Evolutionary conservation across 2,113 vertebrate species (phyloP), one percentile per base, ranked within the genome.

Genomic region (Cyprinus carpio): DNA sequence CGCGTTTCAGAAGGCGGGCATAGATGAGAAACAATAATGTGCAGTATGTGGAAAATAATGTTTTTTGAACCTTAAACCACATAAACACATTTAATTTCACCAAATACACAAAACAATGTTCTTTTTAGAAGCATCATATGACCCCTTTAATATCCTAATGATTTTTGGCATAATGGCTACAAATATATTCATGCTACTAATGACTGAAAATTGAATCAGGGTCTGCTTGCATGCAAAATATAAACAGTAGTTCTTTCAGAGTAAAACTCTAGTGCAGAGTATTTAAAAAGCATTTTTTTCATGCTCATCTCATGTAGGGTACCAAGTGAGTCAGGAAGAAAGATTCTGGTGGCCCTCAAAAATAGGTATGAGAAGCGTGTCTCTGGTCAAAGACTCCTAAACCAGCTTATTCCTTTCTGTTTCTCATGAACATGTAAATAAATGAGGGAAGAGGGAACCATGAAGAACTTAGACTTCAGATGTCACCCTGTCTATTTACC

Each of bases 401-500:
- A 13, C 34, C 37, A 27, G 58, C n/a, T 64, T 43, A 18, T 29
- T 65, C 16, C 34, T 65, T 18, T 65, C 5, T 13, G 27, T 34
- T 51, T 34, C 18, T 69, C 43, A 15, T 11, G 10, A 67, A 51
- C 62, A 31, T n/a, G 8, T 3, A 10, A 23, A 71, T 58, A 56
- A 18, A 54, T 1, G 4, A 13, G 12, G 31, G 31, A 60, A 37
- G 31, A 13, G 18, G 49, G 49, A 67, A 54, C 1, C 10, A 10
- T 10, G 65, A 72, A 74, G 49, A 69, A 18, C 60, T 81, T 67
- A 51, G 9, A 16, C 29, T n/a, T 83, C 81, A 83, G 67, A 56
- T 83, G 65, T 83, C 81, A 31, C 84, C 37, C 84, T 80, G 40
- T 72, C 23, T 79, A 82, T 85, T 88, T 85, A 79, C 60, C 67